Conservation (phyloP, 2,888 invertebrate species). For the Cryptus armator region DNA sequence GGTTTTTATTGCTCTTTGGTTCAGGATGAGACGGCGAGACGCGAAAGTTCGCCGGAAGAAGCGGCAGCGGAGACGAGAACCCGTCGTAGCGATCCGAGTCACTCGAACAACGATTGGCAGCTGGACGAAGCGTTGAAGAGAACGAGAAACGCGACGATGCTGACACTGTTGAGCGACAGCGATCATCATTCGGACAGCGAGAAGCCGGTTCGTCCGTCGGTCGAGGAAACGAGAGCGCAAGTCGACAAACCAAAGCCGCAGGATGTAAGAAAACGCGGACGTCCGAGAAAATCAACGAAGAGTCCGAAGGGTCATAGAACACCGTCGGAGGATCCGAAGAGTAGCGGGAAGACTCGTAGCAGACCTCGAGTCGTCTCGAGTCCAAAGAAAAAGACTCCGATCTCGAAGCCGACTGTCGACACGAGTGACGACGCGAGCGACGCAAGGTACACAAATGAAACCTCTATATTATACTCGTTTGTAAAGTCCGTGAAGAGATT, state of each 20-base stretch:
- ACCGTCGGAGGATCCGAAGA: constrained; percentile 75
- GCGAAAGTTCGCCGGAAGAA: constrained; percentile 78
- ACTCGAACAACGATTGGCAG: constrained; percentile 79
- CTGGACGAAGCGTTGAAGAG: constrained; percentile 83
- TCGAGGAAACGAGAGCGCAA: constrained; percentile 74
- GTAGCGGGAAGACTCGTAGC: constrained; percentile 74
- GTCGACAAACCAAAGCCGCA: constrained; percentile 83
- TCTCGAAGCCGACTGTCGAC: constrained; percentile 83
- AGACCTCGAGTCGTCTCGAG: constrained; percentile 67
- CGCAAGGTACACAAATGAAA: constrained; percentile 65
- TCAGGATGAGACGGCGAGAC: constrained; percentile 73
- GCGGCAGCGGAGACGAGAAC: constrained; percentile 70
- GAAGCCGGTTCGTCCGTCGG: constrained; percentile 80
- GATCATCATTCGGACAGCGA: constrained; percentile 82
- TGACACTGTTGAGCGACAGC: constrained; percentile 84
- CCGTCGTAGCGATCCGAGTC: constrained; percentile 67
- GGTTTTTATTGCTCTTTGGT: constrained; percentile 19
- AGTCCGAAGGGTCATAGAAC: constrained; percentile 78
- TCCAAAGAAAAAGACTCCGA: constrained; percentile 84
- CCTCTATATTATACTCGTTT: constrained; percentile 61
- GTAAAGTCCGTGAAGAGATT: constrained; percentile 40
- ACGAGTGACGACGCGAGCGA: constrained; percentile 84
- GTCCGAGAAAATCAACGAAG: constrained; percentile 86
- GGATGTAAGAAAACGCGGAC: constrained; percentile 85
- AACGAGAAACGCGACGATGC: constrained; percentile 84